Evolutionary conservation across 2,888 invertebrate genomes (phyloP).

Genomic region (Gymnoscelis rufifasciata): DNA sequence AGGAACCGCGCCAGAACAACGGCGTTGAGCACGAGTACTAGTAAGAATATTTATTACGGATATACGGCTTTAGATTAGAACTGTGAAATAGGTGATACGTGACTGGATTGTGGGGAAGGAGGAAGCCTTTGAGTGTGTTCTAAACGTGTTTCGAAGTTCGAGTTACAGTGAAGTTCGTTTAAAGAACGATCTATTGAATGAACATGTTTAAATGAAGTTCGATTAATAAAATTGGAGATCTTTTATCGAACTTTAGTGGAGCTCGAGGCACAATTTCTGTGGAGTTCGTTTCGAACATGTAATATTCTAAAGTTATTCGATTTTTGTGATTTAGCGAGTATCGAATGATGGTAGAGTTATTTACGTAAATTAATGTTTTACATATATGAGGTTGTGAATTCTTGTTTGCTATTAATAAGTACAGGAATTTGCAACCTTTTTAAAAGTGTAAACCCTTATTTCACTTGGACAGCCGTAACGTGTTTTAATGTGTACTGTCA

Average conservation of each 20-base stretch:
- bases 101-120: neutral
- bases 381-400: constrained; percentile 1
- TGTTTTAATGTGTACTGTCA: constrained; percentile 17
- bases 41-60: constrained; percentile 49
- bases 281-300: neutral
- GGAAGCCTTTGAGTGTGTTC: neutral
- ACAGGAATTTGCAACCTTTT: constrained; percentile 5
- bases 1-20: constrained; percentile 63
- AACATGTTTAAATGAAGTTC: neutral
- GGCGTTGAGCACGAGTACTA: constrained; percentile 70
- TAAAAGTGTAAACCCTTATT: constrained; percentile 3
- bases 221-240: neutral
- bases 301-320: neutral
- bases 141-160: neutral
- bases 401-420: neutral
- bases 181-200: neutral
- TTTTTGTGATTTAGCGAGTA: too few relatives aligned
- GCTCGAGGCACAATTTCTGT: neutral
- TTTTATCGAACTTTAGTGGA: neutral
- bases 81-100: neutral
- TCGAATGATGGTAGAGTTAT: too few relatives aligned
- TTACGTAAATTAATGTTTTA: too few relatives aligned
- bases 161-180: neutral
- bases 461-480: constrained; percentile 12
- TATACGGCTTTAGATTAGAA: neutral